Evolutionary conservation across 2,797 vertebrate species (phyloP).

Genomic region (Myotis pilosus): DNA sequence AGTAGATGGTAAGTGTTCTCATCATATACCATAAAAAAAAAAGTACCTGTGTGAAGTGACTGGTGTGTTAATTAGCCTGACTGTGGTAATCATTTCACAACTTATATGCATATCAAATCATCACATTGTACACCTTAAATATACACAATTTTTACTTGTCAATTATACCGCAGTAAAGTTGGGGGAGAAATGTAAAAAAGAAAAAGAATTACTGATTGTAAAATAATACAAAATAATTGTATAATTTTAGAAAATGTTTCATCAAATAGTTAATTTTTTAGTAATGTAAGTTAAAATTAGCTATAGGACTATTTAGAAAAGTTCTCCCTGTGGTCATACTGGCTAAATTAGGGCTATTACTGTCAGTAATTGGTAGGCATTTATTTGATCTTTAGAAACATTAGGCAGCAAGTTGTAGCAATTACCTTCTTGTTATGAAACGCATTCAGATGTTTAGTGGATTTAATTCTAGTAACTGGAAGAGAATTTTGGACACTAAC

Average conservation of each 20-base stretch:
- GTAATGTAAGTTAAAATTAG: slow-evolving; percentile 14
- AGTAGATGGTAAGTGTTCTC: background rate
- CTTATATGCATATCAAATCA: background rate
- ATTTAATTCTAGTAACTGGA: slow-evolving; percentile 41
- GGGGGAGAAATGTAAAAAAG: background rate
- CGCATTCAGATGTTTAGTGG: background rate
- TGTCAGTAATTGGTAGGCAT: background rate
- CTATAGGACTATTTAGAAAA: background rate
- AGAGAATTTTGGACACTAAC: slow-evolving; percentile 32
- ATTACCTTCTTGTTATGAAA: slow-evolving; percentile 31
- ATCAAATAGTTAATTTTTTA: slow-evolving; percentile 24
- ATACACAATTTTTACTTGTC: background rate
- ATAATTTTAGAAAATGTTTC: slow-evolving; percentile 26
- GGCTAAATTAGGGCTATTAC: background rate
- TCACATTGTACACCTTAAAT: background rate
- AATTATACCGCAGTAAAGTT: background rate
- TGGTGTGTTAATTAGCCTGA: background rate
- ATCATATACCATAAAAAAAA: background rate
- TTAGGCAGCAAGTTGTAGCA: background rate
- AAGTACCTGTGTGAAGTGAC: background rate
- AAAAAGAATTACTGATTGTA: background rate
- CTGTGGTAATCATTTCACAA: background rate
- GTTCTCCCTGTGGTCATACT: background rate
- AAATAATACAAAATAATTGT: background rate
- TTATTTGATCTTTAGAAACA: background rate